These are phyloP conservation scores for Leucoraja erinaceus DNA, from an alignment of 2,113 vertebrate species.

Conservation along the genomic window DNA sequence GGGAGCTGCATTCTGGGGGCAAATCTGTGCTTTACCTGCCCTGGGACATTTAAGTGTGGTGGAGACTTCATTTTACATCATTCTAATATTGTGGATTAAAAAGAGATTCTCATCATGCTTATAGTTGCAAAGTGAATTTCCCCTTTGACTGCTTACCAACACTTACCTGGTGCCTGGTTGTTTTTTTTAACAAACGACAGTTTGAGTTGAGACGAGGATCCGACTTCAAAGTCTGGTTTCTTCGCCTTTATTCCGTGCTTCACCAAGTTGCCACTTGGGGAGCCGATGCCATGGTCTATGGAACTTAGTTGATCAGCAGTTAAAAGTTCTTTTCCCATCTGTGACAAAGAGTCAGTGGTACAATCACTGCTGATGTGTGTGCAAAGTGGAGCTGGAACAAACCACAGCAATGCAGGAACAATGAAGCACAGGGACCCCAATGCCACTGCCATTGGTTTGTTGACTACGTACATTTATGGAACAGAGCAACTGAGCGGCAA, in stretches of 20 bases:
- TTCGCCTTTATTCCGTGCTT: conserved; percentile 65
- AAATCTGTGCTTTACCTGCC: too few species aligned
- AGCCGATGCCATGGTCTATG: conserved; percentile 52
- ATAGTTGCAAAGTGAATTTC: background rate
- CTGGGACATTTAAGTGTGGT: too few species aligned
- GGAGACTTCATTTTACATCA: too few species aligned
- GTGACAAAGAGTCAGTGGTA: conserved; percentile 33
- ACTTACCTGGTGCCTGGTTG: conserved; percentile 48
- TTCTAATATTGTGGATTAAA: too few species aligned
- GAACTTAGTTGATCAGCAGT: conserved; percentile 53
- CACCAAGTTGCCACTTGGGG: conserved; percentile 56
- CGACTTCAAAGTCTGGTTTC: conserved; percentile 87
- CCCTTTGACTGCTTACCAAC: background rate
- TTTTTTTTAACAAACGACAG: conserved; percentile 68
- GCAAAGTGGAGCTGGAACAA: background rate
- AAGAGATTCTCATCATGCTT: too few species aligned
- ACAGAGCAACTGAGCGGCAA: background rate
- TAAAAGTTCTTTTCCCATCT: conserved; percentile 60
- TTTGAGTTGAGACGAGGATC: conserved; percentile 78
- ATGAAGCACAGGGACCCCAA: background rate
- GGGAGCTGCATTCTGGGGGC: too few species aligned
- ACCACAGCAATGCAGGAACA: background rate
- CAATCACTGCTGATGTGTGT: background rate
- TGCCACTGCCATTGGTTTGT: background rate
- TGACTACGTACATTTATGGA: background rate